A percentile compares a stretch with the other conserved stretches of the same genome.
Conservation (phyloP, 2,797 vertebrate species). For the Salmo trutta region DNA sequence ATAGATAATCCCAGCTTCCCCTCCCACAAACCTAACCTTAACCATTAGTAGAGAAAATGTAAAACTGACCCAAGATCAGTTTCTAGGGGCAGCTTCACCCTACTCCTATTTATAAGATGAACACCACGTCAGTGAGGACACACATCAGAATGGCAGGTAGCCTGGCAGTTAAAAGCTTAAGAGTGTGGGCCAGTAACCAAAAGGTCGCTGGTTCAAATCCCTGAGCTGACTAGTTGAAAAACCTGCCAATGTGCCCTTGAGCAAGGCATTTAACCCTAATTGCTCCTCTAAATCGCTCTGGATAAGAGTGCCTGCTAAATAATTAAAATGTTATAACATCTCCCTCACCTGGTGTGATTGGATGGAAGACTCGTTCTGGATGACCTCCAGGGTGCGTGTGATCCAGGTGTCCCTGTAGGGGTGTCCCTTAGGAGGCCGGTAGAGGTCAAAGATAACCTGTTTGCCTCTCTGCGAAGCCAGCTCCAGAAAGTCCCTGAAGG, state of each 20-base stretch:
- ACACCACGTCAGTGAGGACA: conserved; percentile 79
- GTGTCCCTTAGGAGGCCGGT: conserved; percentile 79
- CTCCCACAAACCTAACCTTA: too few species aligned
- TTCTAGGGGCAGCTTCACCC: too few species aligned
- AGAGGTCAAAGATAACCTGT: conserved; percentile 88
- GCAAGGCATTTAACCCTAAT: too few species aligned
- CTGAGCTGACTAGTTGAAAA: too few species aligned
- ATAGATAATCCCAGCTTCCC: too few species aligned
- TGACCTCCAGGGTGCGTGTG: conserved; percentile 75
- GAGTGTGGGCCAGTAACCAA: too few species aligned
- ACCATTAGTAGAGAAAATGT: too few species aligned
- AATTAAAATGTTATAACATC: background rate
- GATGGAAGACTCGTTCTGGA: conserved; percentile 73
- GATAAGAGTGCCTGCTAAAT: background rate
- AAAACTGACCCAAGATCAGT: too few species aligned
- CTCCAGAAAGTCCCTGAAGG: conserved; percentile 77
- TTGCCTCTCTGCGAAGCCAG: conserved; percentile 77
- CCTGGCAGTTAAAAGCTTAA: background rate
- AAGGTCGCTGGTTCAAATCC: too few species aligned
- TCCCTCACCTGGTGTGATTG: conserved; percentile 77
- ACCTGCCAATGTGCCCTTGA: too few species aligned
- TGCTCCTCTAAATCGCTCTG: background rate
- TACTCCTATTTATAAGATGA: conserved; percentile 57
- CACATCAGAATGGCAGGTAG: conserved; percentile 70
- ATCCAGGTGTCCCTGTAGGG: conserved; percentile 82